Evolutionary conservation across 1,140 invertebrate species (phyloP).

Genomic region (Bathynomus jamesi): DNA sequence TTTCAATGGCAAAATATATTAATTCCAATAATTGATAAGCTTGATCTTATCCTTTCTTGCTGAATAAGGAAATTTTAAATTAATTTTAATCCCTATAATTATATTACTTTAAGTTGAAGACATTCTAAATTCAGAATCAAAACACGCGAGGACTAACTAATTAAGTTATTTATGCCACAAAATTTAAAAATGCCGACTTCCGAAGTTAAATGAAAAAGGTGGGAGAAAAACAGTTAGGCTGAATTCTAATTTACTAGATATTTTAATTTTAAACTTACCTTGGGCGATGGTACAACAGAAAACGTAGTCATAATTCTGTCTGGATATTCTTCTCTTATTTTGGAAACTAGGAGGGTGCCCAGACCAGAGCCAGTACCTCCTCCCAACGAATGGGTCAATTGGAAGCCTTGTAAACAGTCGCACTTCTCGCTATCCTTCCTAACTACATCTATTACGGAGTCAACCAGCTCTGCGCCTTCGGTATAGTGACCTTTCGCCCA

Average conservation of each 20-base stretch:
- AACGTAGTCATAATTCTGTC: conserved; percentile 54
- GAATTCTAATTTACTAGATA: no score
- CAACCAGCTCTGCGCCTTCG: conserved; percentile 48
- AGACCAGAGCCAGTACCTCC: conserved; percentile 51
- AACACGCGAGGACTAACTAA: no score
- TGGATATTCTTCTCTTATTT: conserved; percentile 76
- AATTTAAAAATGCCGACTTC: no score
- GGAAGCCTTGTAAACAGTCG: conserved; percentile 45
- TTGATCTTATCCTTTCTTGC: no score
- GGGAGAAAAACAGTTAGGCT: conserved; percentile 43
- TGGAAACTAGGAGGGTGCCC: conserved; percentile 52
- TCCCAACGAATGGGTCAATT: conserved; percentile 49
- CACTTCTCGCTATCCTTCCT: conserved; percentile 46
- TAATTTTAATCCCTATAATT: no score
- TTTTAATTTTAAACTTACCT: conserved; percentile 63
- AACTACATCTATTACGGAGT: conserved; percentile 48
- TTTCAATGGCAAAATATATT: no score
- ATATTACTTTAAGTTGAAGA: no score
- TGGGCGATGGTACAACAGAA: conserved; percentile 51
- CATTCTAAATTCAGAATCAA: no score
- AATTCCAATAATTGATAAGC: no score
- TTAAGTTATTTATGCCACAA: no score
- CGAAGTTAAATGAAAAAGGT: no score
- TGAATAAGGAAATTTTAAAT: no score
- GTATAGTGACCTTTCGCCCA: conserved; percentile 91